Base-by-base conservation (phyloP, 2,888 invertebrate species). In the Apodemia zela region DNA sequence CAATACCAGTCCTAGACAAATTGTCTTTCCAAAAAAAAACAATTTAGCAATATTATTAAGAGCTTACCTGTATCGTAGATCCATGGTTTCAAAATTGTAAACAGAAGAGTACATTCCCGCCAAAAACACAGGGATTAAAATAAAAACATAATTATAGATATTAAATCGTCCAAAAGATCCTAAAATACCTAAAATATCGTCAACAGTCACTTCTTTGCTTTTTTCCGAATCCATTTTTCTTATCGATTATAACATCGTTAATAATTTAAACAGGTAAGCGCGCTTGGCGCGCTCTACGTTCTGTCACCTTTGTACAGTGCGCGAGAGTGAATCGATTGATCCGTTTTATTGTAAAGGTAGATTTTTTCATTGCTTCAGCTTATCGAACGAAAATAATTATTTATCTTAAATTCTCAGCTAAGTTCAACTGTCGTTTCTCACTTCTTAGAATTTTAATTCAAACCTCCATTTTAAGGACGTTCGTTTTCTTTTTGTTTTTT, bases 81-180 rank as follows among this genome's bases (percentile, higher is more conserved):
- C 90, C 85, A 90, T 84, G 1, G 84, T 82, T 78, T 91, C 91
- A 69, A 91, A 91, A 69, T 90, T 90, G 66, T 87, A 91, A 61
- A 91, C 89, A 1, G 90, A 90, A 0, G 90, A 79, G 59, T 91
- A 90, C 81, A 89, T 87, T 63, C 91, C 91, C 62, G 88, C 81
- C 60, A 88, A 72, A 69, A 84, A 82, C 61, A 91, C 88, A 45
- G 91, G 90, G 42, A 90, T 81, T 68, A 91, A 74, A 58, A 91
- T 86, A 42, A 90, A 73, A 11, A 81, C 58, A 66, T 81, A 89
- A 77, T 80, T 89, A 15, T 73, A 83, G 63, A 88, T 67, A 75
- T 91, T 90, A 64, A 89, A 91, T 67, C 74, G 83, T 3, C 87
- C 85, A 38, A 89, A 91, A 1, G 91, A 90, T 68, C 89, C 85